These are phyloP conservation scores for Philaenus spumarius DNA, from an alignment of 1,140 invertebrate species.

Conservation along the genomic window DNA sequence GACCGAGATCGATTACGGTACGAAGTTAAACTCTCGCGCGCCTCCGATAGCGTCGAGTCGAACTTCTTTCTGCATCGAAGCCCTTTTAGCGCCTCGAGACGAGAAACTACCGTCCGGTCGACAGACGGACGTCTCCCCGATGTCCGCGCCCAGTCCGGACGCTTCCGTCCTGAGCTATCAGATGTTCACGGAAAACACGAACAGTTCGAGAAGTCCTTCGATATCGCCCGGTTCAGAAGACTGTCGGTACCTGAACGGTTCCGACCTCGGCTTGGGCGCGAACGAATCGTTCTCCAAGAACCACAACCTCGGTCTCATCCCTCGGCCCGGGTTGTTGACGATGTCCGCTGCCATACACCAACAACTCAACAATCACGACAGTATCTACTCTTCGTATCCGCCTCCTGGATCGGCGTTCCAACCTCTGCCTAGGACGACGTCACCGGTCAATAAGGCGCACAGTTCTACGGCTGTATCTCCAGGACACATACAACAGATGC, in stretches of 20 bases:
- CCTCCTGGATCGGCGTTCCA: slow-evolving; percentile 39
- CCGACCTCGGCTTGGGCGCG: slow-evolving; percentile 35
- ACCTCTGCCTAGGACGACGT: slow-evolving; percentile 8
- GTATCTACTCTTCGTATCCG: not conserved
- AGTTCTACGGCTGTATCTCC: slow-evolving; percentile 20
- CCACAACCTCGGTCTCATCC: not conserved
- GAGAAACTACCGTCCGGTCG: not conserved
- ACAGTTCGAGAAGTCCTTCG: slow-evolving; percentile 35
- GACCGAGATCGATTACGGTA: no score
- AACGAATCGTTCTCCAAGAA: not conserved
- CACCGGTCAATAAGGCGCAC: slow-evolving; percentile 2
- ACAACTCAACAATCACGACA: not conserved
- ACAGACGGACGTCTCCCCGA: not conserved
- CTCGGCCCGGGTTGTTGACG: not conserved
- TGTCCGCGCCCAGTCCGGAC: not conserved
- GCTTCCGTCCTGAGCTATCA: no score
- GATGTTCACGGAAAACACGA: not conserved
- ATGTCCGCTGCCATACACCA: slow-evolving; percentile 6
- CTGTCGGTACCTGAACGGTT: slow-evolving; percentile 26
- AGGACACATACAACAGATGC: slow-evolving; percentile 67
- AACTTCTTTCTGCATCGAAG: slow-evolving; percentile 61
- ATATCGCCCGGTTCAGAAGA: slow-evolving; percentile 42
- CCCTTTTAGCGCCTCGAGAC: slow-evolving; percentile 43
- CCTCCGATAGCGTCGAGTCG: not conserved
- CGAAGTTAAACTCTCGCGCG: not conserved